These are phyloP conservation scores for Ophiodon elongatus DNA, from an alignment of 2,113 vertebrate species.

Conservation along the genomic window DNA sequence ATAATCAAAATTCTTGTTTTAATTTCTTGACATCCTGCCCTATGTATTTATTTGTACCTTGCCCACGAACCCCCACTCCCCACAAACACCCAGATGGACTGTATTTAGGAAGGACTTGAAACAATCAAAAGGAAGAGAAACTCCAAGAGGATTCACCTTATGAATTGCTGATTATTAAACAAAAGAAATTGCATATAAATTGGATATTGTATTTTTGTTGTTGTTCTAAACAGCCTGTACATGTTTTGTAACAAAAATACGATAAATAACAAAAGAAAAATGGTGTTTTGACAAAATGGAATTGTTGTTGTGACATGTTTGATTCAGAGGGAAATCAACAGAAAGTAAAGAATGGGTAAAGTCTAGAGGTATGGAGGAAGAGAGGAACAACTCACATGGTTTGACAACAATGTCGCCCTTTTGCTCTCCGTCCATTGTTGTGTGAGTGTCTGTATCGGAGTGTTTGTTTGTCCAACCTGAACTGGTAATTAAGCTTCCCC, in stretches of 20 bases:
- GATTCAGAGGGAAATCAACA: conserved; percentile 54
- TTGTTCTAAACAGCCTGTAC: conserved; percentile 86
- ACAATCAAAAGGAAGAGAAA: conserved; percentile 77
- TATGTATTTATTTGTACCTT: conserved; percentile 84
- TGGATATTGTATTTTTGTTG: conserved; percentile 85
- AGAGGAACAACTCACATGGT: conserved; percentile 13
- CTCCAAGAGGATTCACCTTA: conserved; percentile 71
- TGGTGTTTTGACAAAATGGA: conserved; percentile 74
- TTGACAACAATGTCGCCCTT: neutral
- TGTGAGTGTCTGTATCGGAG: conserved; percentile 46
- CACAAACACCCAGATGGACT: conserved; percentile 57
- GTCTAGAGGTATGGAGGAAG: conserved; percentile 14
- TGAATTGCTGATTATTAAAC: conserved; percentile 75
- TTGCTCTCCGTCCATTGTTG: conserved; percentile 29
- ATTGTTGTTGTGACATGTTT: conserved; percentile 73
- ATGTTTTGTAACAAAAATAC: conserved; percentile 83
- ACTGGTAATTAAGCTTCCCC: conserved; percentile 40
- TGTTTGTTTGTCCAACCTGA: conserved; percentile 41
- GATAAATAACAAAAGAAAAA: conserved; percentile 79
- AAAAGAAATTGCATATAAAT: conserved; percentile 78
- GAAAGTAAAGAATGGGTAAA: neutral
- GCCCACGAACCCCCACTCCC: conserved; percentile 33
- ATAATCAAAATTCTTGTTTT: conserved; percentile 75
- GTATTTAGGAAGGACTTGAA: conserved; percentile 69
- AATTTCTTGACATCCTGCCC: conserved; percentile 72